Percentiles rank a stretch among this genome's conserved stretches.
These are phyloP conservation scores for Caenorhabditis auriculariae DNA, from an alignment of 2,888 invertebrate genomes.

Conservation along the genomic window DNA sequence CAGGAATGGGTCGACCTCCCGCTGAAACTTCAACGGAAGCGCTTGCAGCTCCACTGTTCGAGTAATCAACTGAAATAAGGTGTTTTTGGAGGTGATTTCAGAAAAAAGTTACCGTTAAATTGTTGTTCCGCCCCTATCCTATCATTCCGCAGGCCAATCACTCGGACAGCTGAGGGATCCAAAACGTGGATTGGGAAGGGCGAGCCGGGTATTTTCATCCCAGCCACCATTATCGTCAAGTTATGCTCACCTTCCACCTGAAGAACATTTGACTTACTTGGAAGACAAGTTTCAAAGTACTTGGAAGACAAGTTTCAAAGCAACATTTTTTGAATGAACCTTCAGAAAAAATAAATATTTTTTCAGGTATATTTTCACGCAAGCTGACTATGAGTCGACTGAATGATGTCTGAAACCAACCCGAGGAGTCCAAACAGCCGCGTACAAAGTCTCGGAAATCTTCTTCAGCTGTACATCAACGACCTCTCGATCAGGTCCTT, in stretches of 20 bases:
- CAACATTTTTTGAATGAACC: no score
- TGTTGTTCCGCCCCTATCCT: slow-evolving; percentile 66
- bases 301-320: no score
- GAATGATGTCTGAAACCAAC: no score
- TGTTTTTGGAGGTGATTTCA: background rate
- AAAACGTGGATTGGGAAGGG: slow-evolving; percentile 74
- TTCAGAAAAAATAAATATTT: no score
- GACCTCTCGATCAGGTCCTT: slow-evolving; percentile 50
- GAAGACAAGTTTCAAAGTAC: background rate
- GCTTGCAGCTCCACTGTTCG: slow-evolving; percentile 82
- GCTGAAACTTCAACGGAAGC: slow-evolving; percentile 80
- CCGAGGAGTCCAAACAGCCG: slow-evolving; percentile 53
- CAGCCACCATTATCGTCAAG: slow-evolving; percentile 33
- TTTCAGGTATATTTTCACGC: background rate
- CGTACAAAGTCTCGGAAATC: slow-evolving; percentile 35
- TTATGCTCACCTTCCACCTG: slow-evolving; percentile 39
- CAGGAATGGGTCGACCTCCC: slow-evolving; percentile 41
- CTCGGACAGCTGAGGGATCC: slow-evolving; percentile 68
- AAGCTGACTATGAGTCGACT: no score
- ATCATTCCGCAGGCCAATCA: slow-evolving; percentile 66
- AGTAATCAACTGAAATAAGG: slow-evolving; percentile 72
- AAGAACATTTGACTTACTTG: no score
- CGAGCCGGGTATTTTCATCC: slow-evolving; percentile 68
- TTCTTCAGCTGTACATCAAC: slow-evolving; percentile 41
- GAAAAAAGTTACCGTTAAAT: slow-evolving; percentile 63